Percentiles rank a stretch among this genome's conserved stretches.
Conservation (phyloP, 2,797 vertebrate species). For the Tympanoctomys barrerae region DNA sequence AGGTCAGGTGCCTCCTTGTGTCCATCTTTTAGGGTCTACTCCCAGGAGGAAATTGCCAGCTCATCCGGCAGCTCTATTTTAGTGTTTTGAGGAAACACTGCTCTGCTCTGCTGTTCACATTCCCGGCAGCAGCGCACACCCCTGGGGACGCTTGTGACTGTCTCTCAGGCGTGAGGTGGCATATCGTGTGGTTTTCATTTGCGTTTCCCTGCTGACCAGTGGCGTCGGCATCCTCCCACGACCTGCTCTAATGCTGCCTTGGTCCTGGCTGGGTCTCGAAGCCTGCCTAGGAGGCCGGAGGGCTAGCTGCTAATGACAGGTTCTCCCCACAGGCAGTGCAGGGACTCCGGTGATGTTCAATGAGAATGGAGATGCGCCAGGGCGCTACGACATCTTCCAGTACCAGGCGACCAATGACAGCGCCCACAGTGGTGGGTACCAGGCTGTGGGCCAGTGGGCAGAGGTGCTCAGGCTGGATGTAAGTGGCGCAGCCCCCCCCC, state of each 20-base stretch:
- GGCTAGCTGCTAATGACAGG: background rate
- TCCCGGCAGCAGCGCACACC: background rate
- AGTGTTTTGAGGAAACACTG: background rate
- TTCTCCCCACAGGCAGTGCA: conserved; percentile 91
- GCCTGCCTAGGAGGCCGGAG: background rate
- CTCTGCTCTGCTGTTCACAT: background rate
- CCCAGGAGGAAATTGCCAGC: background rate
- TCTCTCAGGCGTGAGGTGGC: background rate
- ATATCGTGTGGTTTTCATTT: background rate
- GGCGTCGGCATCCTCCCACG: accelerated
- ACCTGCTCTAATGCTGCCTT: background rate
- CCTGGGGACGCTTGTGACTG: accelerated
- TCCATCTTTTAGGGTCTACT: background rate
- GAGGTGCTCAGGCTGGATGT: conserved; percentile 93
- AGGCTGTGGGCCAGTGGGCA: conserved; percentile 95
- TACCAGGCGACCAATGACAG: conserved; percentile 94
- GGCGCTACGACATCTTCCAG: conserved; percentile 97
- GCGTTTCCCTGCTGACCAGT: background rate
- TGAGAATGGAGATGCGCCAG: conserved; percentile 95
- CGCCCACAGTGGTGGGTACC: conserved; percentile 89
- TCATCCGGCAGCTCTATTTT: accelerated
- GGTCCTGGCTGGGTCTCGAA: background rate
- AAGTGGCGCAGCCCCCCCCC: conserved; percentile 59
- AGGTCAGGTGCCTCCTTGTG: background rate
- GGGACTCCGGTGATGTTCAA: conserved; percentile 95